These are phyloP conservation scores for Noctua janthina DNA, from an alignment of 2,888 invertebrate genomes.

Conservation along the genomic window DNA sequence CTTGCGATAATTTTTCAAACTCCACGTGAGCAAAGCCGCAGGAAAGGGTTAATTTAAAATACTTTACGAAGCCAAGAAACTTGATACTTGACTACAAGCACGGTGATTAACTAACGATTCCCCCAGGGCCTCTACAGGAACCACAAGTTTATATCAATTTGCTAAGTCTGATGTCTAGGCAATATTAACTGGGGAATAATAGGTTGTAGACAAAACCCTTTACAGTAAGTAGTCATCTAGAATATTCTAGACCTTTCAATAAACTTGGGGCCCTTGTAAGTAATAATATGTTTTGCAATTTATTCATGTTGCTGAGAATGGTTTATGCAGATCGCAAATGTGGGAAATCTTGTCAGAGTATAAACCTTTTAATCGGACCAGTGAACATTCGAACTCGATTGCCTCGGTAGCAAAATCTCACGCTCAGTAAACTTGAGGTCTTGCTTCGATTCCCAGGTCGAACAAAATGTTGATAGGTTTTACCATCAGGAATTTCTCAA, in stretches of 20 bases:
- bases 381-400: background rate
- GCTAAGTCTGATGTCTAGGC: conserved; percentile 35
- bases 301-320: conserved; percentile 23
- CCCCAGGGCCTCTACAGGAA: conserved; percentile 51
- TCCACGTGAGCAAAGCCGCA: background rate
- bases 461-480: background rate
- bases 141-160: conserved; percentile 62
- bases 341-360: conserved; percentile 5
- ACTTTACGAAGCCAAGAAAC: conserved; percentile 38
- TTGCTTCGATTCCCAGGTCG: background rate
- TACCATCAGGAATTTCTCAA: background rate
- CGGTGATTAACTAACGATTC: conserved; percentile 48
- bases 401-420: background rate
- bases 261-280: conserved; percentile 9
- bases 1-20: background rate
- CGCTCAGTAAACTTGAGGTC: background rate
- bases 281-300: conserved; percentile 36
- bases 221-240: conserved; percentile 25
- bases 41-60: background rate
- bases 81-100: conserved; percentile 36
- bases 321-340: conserved; percentile 21
- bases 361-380: background rate
- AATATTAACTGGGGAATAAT: conserved; percentile 54
- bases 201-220: conserved; percentile 15
- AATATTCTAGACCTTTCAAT: conserved; percentile 39